Percentiles rank a stretch among this genome's conserved stretches.
Conservation (phyloP, 2,113 vertebrate genomes). For the Melanerpes aurifrons region DNA sequence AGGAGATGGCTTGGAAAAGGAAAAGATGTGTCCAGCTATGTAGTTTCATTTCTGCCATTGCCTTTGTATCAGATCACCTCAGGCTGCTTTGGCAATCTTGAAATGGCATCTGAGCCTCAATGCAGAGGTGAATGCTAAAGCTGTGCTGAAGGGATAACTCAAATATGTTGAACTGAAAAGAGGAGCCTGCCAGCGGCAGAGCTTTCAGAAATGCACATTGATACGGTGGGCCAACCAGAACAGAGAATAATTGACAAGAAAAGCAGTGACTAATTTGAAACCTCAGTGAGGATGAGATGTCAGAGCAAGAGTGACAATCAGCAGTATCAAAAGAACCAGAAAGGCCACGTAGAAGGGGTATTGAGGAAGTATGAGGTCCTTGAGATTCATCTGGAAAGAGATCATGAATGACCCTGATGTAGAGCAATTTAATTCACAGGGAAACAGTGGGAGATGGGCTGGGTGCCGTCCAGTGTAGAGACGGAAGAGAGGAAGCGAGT, state of each 20-base stretch:
- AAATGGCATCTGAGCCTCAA: background rate
- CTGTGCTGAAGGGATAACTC: background rate
- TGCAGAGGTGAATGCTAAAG: background rate
- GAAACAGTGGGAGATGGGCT: background rate
- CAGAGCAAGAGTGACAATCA: background rate
- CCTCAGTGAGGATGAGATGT: background rate
- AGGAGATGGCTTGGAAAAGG: background rate
- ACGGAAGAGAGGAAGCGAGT: background rate
- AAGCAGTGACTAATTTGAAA: background rate
- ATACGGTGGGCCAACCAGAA: rapidly evolving
- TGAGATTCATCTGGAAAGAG: background rate
- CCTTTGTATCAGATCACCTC: background rate
- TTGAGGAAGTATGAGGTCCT: background rate
- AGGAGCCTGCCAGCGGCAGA: background rate
- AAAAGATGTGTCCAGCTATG: background rate
- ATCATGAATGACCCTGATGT: background rate
- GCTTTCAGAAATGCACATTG: background rate
- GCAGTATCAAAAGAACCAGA: background rate
- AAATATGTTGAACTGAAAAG: background rate
- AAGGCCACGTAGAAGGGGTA: background rate
- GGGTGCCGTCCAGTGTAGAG: background rate
- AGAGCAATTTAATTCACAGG: background rate
- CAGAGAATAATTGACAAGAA: background rate
- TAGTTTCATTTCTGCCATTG: background rate
- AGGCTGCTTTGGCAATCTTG: background rate